A percentile compares a stretch with the other conserved stretches of the same genome.
These are phyloP conservation scores for Athetis lepigone DNA, from an alignment of 2,888 invertebrate genomes.

Conservation along the genomic window DNA sequence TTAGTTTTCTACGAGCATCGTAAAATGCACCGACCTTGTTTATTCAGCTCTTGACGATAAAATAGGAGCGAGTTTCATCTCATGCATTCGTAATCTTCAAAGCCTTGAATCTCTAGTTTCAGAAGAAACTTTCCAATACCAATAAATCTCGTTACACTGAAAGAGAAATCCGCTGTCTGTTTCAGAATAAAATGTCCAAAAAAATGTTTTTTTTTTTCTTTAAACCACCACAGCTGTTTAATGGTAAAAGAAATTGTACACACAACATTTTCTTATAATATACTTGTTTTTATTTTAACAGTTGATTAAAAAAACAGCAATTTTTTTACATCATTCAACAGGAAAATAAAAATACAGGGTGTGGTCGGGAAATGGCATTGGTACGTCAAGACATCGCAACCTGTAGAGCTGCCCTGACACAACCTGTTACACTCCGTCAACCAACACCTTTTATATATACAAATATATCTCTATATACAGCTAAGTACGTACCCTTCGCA, in stretches of 20 bases:
- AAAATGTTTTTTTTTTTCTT: too few species aligned
- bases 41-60: conserved; percentile 10
- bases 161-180: background rate
- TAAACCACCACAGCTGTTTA: background rate
- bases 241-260: background rate
- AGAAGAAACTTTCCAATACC: conserved; percentile 6
- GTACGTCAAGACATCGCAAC: conserved; percentile 74
- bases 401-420: conserved; percentile 76
- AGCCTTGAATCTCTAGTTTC: background rate
- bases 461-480: conserved; percentile 31
- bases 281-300: background rate
- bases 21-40: conserved; percentile 19
- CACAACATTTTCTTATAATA: background rate
- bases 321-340: conserved; percentile 9
- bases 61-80: conserved; percentile 19
- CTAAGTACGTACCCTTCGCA: conserved; percentile 93
- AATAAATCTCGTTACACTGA: conserved; percentile 22
- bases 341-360: conserved; percentile 70
- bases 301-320: background rate
- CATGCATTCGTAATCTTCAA: conserved; percentile 28
- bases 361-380: conserved; percentile 75
- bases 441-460: conserved; percentile 41
- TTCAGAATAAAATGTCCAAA: background rate
- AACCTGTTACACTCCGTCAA: conserved; percentile 74
- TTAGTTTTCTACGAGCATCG: conserved; percentile 1